Base-by-base conservation (phyloP, 1,140 invertebrate species). In the Sycophila sp. region DNA sequence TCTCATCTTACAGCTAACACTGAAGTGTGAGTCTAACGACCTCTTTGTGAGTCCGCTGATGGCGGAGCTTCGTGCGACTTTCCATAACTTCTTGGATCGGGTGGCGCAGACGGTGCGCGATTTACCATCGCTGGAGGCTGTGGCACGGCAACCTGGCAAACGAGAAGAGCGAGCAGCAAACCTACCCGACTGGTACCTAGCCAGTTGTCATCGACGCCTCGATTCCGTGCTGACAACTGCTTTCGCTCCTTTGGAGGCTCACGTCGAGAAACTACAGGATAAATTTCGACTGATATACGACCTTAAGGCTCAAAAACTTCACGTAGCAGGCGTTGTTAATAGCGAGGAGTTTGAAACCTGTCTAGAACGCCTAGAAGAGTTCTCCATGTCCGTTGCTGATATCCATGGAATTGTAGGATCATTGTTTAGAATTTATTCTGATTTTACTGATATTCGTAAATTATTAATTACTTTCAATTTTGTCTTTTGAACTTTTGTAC, bases 91-190 rank as follows among this genome's bases (percentile, higher is more conserved):
- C 13, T 66, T 85, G 0, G 77, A 85, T 0, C 76, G 84, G 40
- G 86, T 89, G 28, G 80, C 81, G 0, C 75, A 78, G 26, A 76
- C 86, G 7, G 85, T 78, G 1, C 80, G 81, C 15, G 75, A 85
- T 22, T 76, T 89, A 47, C 81, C 85, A 34, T 70, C 86, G 1
- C 69, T 89, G 38, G 86, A 88, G 49, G 82, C 81, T 2, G 84
- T 83, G 72, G 74, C 85, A 17, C 80, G 82, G 62, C 55, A 76
- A 10, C 63, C 59, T 62, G 59, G 65, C 11, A 34, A 51, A 5
- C 51, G 75, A 36, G 55, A 77, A 28, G 59, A 55, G 7, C 69
- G 80, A 24, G 26, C 56, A 2, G 36, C 74, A 5, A 26, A 74
- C 8, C 60, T 75, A n/a, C 77, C 78, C 2, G 49, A 75, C 17